A percentile compares a stretch with the other conserved stretches of the same genome.
Conservation (phyloP, 2,113 vertebrate genomes). For the Enhydra lutris region DNA sequence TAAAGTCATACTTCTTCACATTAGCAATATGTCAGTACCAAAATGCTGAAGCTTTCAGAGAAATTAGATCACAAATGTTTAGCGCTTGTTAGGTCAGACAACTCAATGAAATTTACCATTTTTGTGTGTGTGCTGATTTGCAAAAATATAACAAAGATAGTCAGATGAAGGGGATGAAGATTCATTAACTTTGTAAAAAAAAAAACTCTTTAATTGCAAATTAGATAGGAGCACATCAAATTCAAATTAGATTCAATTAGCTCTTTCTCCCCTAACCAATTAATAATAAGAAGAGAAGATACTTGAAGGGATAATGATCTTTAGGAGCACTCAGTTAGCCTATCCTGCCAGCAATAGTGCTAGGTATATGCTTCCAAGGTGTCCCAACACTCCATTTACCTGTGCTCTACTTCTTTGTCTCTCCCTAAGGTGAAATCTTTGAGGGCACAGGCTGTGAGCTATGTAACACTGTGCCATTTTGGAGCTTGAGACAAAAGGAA, state of each 20-base stretch:
- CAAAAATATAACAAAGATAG: conserved; percentile 64
- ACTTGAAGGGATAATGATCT: conserved; percentile 22
- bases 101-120: conserved; percentile 57
- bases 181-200: conserved; percentile 54
- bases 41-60: conserved; percentile 61
- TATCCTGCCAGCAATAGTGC: neutral
- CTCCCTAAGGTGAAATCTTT: neutral
- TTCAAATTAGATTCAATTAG: conserved; percentile 73
- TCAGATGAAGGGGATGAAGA: conserved; percentile 23
- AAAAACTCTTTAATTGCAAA: conserved; percentile 62
- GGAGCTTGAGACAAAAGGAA: neutral
- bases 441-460: neutral
- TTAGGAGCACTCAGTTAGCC: neutral
- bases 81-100: conserved; percentile 58
- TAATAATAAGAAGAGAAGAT: conserved; percentile 50
- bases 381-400: neutral
- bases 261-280: conserved; percentile 26
- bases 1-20: conserved; percentile 56
- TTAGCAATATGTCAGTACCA: conserved; percentile 62
- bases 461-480: neutral
- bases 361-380: neutral
- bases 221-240: conserved; percentile 72
- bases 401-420: neutral
- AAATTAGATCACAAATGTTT: conserved; percentile 61
- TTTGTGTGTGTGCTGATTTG: conserved; percentile 48